Evolutionary conservation across 1,140 invertebrate species (phyloP).

Genomic region (Nymphalis io): DNA sequence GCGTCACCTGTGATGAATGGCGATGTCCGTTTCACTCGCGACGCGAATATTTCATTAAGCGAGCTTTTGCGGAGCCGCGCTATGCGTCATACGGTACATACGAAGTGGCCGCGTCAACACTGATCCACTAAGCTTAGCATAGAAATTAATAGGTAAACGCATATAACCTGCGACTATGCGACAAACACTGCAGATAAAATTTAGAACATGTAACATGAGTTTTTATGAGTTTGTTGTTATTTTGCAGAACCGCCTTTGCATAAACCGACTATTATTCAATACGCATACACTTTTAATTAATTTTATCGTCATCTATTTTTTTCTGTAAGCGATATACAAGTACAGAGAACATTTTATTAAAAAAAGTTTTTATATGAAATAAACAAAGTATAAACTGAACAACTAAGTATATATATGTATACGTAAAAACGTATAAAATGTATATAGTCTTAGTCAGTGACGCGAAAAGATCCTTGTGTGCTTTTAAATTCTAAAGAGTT

Average conservation of each 20-base stretch:
- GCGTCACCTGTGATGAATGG: slow-evolving; percentile 70
- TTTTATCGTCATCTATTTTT: too few species aligned
- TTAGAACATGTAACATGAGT: slow-evolving; percentile 4
- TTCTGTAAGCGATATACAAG: too few species aligned
- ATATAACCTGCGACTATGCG: slow-evolving; percentile 47
- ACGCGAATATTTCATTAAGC: slow-evolving; percentile 77
- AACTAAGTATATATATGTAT: neutral
- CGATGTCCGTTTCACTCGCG: slow-evolving; percentile 66
- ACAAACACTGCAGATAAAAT: slow-evolving; percentile 47
- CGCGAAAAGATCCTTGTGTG: slow-evolving; percentile 4
- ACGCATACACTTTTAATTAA: too few species aligned
- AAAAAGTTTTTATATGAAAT: too few species aligned
- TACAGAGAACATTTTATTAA: too few species aligned
- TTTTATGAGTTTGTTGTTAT: neutral
- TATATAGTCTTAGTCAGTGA: neutral
- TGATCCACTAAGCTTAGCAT: slow-evolving; percentile 72
- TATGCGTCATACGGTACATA: slow-evolving; percentile 42
- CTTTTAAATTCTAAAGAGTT: slow-evolving; percentile 44
- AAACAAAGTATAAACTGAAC: neutral
- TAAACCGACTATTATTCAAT: too few species aligned
- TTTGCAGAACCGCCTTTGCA: neutral
- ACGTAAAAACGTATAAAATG: neutral
- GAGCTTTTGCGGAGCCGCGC: slow-evolving; percentile 56
- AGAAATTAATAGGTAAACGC: slow-evolving; percentile 69
- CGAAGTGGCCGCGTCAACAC: slow-evolving; percentile 52